These are phyloP conservation scores for Actias luna DNA, from an alignment of 2,888 invertebrate genomes.

Conservation along the genomic window DNA sequence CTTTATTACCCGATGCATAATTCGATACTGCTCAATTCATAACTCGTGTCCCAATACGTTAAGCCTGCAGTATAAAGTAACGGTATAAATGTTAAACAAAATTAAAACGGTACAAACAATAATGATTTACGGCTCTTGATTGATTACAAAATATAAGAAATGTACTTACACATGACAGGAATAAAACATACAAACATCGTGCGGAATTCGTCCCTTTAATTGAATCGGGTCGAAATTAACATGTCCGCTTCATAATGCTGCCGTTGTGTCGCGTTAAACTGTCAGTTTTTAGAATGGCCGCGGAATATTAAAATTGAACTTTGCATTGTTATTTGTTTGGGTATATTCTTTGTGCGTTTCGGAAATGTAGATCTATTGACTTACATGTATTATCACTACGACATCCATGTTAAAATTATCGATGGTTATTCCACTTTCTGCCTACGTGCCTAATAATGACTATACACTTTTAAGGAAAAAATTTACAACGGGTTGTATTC, in stretches of 20 bases:
- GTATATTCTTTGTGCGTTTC: no score
- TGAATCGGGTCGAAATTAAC: constrained; percentile 5
- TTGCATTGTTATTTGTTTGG: not conserved
- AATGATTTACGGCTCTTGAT: not conserved
- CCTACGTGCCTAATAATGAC: no score
- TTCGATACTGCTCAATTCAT: constrained; percentile 2
- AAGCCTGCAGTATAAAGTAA: not conserved
- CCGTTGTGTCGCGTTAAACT: not conserved
- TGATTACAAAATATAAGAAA: constrained; percentile 5
- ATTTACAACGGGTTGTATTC: no score
- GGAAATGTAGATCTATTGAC: no score
- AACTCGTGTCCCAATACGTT: not conserved
- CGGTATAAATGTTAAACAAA: not conserved
- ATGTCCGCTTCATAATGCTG: not conserved
- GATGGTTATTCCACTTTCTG: no score
- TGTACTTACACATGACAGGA: not conserved
- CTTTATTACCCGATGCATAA: not conserved
- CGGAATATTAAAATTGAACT: not conserved
- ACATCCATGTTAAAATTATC: no score
- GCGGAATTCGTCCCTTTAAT: constrained; percentile 7
- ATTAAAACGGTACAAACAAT: not conserved
- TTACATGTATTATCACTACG: no score
- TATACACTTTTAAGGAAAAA: no score
- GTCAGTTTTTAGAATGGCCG: not conserved
- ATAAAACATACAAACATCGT: constrained; percentile 1